Evolutionary conservation across 2,113 vertebrate genomes (phyloP).

Genomic region (Ictidomys tridecemlineatus): DNA sequence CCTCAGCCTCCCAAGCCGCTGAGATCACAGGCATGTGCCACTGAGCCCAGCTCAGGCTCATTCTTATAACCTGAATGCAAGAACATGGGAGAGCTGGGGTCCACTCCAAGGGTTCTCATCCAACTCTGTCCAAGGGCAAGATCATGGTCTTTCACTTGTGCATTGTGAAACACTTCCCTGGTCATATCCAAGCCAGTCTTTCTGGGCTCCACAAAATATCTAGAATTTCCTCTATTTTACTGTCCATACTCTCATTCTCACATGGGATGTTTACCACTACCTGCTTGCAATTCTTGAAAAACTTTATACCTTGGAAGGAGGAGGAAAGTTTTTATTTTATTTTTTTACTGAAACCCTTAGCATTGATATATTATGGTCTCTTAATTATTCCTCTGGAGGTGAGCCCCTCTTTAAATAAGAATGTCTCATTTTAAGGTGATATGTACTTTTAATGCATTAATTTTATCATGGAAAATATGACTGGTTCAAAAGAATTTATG

Average conservation of each 20-base stretch:
- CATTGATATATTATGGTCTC: neutral
- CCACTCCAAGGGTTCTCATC: neutral
- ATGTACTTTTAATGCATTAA: conserved; percentile 17
- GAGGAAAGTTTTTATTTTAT: neutral
- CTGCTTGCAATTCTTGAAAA: neutral
- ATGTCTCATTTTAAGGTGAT: conserved; percentile 19
- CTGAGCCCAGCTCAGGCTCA: neutral
- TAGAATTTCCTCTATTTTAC: neutral
- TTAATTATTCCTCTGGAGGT: conserved; percentile 21
- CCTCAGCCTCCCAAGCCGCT: too few species aligned
- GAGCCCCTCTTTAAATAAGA: conserved; percentile 10
- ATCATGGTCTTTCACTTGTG: neutral
- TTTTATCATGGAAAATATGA: neutral
- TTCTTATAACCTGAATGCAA: neutral
- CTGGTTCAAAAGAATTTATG: neutral
- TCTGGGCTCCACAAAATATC: neutral
- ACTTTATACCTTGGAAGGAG: neutral
- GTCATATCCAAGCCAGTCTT: neutral
- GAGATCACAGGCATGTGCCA: too few species aligned
- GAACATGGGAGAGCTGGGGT: neutral
- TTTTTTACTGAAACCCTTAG: conserved; percentile 32
- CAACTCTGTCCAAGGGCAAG: neutral
- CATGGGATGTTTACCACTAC: neutral
- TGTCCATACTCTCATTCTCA: neutral
- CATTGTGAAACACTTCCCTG: neutral